These are phyloP conservation scores for Drosophila testacea DNA, from an alignment of 2,888 invertebrate species.

Conservation along the genomic window DNA sequence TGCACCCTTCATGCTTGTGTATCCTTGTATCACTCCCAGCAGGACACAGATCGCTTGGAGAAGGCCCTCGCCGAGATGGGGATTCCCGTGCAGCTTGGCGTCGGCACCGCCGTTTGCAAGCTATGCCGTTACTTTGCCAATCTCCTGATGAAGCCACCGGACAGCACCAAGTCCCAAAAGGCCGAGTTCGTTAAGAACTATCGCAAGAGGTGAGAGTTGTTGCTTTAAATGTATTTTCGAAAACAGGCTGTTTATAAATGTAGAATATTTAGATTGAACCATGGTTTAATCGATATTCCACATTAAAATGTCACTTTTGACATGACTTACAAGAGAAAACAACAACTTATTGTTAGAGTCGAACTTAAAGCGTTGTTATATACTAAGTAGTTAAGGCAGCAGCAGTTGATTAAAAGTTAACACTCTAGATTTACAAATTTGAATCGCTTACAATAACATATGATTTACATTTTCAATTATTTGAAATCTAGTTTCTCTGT, in stretches of 20 bases:
- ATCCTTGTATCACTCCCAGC: conserved; percentile 78
- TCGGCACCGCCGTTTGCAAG: conserved; percentile 92
- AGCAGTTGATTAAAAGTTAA: too few species aligned
- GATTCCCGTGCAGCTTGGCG: conserved; percentile 89
- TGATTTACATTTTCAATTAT: too few species aligned
- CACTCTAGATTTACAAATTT: too few species aligned
- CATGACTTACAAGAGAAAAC: too few species aligned
- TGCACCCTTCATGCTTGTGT: not conserved
- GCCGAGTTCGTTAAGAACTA: conserved; percentile 86
- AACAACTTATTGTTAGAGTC: too few species aligned
- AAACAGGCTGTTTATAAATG: not conserved
- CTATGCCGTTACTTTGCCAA: conserved; percentile 92
- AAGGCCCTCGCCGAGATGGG: conserved; percentile 87
- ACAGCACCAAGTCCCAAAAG: conserved; percentile 85
- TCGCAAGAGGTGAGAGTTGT: conserved; percentile 86
- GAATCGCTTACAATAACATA: too few species aligned
- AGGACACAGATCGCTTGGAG: conserved; percentile 87
- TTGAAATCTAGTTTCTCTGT: too few species aligned
- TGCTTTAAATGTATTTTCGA: conserved; percentile 38
- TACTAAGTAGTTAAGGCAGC: too few species aligned
- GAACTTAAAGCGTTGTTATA: too few species aligned
- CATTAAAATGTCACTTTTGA: too few species aligned
- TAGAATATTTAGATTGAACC: too few species aligned
- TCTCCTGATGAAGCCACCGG: conserved; percentile 88
- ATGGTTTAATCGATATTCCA: too few species aligned